Conservation (phyloP, 2,888 invertebrate genomes). For the Volucella bombylans region DNA sequence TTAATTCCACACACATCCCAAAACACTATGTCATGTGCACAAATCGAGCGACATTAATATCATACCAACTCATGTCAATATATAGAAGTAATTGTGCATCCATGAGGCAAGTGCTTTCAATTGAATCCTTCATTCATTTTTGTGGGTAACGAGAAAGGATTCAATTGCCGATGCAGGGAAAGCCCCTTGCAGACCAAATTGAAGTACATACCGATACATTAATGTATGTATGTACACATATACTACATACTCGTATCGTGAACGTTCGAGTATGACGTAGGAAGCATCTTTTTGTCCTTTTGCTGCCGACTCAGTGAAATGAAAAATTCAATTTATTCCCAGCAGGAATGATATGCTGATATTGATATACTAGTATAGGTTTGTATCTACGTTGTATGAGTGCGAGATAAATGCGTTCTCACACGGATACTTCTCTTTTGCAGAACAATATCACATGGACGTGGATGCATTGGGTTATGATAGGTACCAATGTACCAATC, state of each 20-base stretch:
- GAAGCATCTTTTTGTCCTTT: slow-evolving; percentile 70
- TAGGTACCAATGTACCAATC: too few species aligned
- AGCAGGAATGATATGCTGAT: slow-evolving; percentile 51
- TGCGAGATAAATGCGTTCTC: slow-evolving; percentile 3
- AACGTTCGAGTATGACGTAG: slow-evolving; percentile 27
- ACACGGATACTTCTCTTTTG: slow-evolving; percentile 27
- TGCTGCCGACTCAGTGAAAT: slow-evolving; percentile 60
- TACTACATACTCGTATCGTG: neutral
- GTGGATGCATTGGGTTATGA: slow-evolving; percentile 30
- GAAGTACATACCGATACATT: slow-evolving; percentile 6
- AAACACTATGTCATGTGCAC: slow-evolving; percentile 55
- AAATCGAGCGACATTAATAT: slow-evolving; percentile 70
- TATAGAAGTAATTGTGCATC: slow-evolving; percentile 67
- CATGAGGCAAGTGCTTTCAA: slow-evolving; percentile 70
- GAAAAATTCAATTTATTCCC: slow-evolving; percentile 73
- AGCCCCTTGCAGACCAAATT: slow-evolving; percentile 44
- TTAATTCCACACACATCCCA: slow-evolving; percentile 5
- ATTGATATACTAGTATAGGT: slow-evolving; percentile 21
- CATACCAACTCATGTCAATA: slow-evolving; percentile 41
- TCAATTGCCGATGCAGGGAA: slow-evolving; percentile 67
- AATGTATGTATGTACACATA: too few species aligned
- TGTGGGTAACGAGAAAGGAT: slow-evolving; percentile 62
- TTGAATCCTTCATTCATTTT: slow-evolving; percentile 69
- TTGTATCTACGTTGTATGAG: too few species aligned
- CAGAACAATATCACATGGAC: neutral